Conservation (phyloP, 2,888 invertebrate genomes). For the Cantharis rufa region DNA sequence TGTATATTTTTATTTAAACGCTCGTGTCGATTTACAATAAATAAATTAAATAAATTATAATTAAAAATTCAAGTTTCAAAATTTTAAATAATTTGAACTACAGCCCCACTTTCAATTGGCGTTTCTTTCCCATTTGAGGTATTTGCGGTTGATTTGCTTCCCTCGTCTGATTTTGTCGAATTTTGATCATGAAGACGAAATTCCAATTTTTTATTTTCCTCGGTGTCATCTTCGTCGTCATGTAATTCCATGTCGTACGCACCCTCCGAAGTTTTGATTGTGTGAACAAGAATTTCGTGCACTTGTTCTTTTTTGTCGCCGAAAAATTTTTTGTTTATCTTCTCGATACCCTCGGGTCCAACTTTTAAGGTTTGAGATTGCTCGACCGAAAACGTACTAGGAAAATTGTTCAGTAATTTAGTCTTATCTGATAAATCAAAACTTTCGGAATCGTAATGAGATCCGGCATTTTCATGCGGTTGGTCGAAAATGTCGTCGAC, state of each 20-base stretch:
- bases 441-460: not conserved
- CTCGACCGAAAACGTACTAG: not conserved
- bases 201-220: not conserved
- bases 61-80: not conserved
- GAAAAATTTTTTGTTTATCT: conserved; percentile 2
- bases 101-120: not conserved
- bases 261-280: not conserved
- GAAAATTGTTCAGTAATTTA: not conserved
- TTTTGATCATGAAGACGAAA: not conserved
- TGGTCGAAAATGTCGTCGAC: conserved; percentile 7
- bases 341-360: not conserved
- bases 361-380: not conserved
- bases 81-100: not conserved
- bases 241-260: not conserved
- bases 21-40: not conserved
- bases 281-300: conserved; percentile 3
- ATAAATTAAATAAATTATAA: not conserved
- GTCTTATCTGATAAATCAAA: not conserved
- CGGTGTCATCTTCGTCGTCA: not conserved
- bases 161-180: not conserved
- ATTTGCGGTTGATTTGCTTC: not conserved
- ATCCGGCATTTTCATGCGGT: not conserved
- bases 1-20: not conserved
- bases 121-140: not conserved
- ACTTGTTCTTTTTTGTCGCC: not conserved